These are phyloP conservation scores for Neodontobutis hainanensis DNA, from an alignment of 2,113 vertebrate species.

Conservation along the genomic window DNA sequence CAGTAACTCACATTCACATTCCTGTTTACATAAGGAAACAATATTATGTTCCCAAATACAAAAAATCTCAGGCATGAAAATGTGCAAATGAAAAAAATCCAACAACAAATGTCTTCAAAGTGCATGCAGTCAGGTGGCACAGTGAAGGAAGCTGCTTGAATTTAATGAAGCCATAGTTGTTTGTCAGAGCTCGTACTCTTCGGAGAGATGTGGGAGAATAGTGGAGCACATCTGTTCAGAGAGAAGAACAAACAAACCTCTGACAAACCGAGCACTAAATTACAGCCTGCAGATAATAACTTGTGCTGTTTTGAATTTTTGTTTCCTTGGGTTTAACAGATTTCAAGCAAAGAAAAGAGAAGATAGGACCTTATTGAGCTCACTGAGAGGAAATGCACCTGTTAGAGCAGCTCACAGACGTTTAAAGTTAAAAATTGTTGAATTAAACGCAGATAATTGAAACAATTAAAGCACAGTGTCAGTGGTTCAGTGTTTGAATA, in stretches of 20 bases:
- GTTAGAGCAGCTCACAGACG: no score
- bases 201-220: slow-evolving; percentile 17
- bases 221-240: slow-evolving; percentile 52
- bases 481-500: no score
- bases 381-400: no score
- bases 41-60: background rate
- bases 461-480: no score
- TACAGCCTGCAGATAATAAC: slow-evolving; percentile 23
- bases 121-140: slow-evolving; percentile 24
- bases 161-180: slow-evolving; percentile 56
- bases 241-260: slow-evolving; percentile 50
- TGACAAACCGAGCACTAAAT: slow-evolving; percentile 30
- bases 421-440: no score
- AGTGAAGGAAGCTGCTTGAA: slow-evolving; percentile 32
- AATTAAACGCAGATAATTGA: no score
- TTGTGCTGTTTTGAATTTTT: background rate
- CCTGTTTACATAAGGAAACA: background rate
- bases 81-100: background rate
- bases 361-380: no score
- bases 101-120: slow-evolving; percentile 19
- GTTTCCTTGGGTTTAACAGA: background rate
- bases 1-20: background rate
- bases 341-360: no score
- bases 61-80: background rate
- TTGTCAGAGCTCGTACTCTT: slow-evolving; percentile 27